Evolutionary conservation across 2,113 vertebrate species (phyloP), one percentile per base, ranked within the genome.

Genomic region (Myrmophylax atrothorax): DNA sequence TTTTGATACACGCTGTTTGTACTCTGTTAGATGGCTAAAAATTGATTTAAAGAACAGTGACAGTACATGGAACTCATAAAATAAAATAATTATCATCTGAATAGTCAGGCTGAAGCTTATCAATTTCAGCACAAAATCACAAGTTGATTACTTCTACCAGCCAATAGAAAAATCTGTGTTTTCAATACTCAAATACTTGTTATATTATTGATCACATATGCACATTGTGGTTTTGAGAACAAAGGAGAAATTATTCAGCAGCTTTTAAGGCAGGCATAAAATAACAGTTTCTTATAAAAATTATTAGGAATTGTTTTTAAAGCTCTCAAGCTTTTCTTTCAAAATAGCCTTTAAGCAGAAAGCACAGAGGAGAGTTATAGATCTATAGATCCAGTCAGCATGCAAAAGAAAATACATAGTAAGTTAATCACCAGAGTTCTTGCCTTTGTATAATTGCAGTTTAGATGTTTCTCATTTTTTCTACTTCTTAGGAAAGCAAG

Each of bases 401-500:
- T 86, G 47, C 40, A 90, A 93, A 87, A 47, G 1, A 80, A 72
- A 87, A 77, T 37, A 62, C 26, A 70, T 64, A 66, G 56, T 24
- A 88, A 68, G 42, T 79, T 62, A 94, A 78, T 73, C 6, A 14
- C 58, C 25, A 80, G 38, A 81, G 31, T 40, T 87, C 81, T 84
- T 91, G 76, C 75, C 92, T 87, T 64, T n/a, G 24, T 42, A 23
- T 60, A 75, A 38, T 68, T 91, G 68, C 50, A 93, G 46, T 90
- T 93, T 69, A 55, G 35, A 28, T n/a, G 17, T 26, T 82, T 89
- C 66, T 95, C 28, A 47, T 42, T 90, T 93, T 52, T 52, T 52
- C 46, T 91, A 95, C 68, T 66, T 67, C 76, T 79, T 55, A 64
- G 59, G 90, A 77, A 83, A 91, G 81, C 47, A 58, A 85, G 38